These are phyloP conservation scores for Crossocerus cetratus DNA, from an alignment of 2,888 invertebrate species.

Conservation along the genomic window DNA sequence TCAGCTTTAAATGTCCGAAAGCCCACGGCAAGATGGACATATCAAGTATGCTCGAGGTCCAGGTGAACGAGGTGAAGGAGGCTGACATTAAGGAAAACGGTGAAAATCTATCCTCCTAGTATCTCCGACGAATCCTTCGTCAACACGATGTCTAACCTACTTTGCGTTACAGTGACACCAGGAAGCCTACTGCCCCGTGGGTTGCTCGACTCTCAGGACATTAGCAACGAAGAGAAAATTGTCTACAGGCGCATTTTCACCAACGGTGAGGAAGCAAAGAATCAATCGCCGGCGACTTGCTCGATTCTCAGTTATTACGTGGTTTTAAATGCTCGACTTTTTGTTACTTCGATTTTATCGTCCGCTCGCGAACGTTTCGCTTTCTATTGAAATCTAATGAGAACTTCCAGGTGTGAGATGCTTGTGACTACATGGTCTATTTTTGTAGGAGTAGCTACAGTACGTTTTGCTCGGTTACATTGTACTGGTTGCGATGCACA, in stretches of 20 bases:
- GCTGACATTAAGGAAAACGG: conserved; percentile 66
- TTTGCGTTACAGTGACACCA: conserved; percentile 58
- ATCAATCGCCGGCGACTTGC: too few species aligned
- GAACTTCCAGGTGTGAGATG: too few species aligned
- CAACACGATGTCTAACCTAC: conserved; percentile 46
- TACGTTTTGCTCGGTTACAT: conserved; percentile 82
- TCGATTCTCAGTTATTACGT: not conserved
- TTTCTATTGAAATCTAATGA: too few species aligned
- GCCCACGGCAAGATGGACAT: conserved; percentile 66
- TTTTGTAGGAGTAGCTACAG: conserved; percentile 80
- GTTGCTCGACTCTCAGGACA: conserved; percentile 17
- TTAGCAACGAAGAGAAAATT: conserved; percentile 65
- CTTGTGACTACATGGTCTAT: not conserved
- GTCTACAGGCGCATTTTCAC: conserved; percentile 69
- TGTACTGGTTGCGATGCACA: conserved; percentile 88
- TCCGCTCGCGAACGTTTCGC: too few species aligned
- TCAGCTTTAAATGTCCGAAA: conserved; percentile 5
- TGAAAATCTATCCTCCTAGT: conserved; percentile 40
- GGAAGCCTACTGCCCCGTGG: conserved; percentile 24
- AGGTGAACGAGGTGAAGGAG: conserved; percentile 69
- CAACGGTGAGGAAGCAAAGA: conserved; percentile 61
- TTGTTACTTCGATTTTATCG: not conserved
- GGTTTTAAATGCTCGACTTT: conserved; percentile 10
- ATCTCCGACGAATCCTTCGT: not conserved
- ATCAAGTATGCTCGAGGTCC: conserved; percentile 72